Evolutionary conservation across 2,888 invertebrate genomes (phyloP), one percentile per base, ranked within the genome.

Genomic region (Melinaea marsaeus): DNA sequence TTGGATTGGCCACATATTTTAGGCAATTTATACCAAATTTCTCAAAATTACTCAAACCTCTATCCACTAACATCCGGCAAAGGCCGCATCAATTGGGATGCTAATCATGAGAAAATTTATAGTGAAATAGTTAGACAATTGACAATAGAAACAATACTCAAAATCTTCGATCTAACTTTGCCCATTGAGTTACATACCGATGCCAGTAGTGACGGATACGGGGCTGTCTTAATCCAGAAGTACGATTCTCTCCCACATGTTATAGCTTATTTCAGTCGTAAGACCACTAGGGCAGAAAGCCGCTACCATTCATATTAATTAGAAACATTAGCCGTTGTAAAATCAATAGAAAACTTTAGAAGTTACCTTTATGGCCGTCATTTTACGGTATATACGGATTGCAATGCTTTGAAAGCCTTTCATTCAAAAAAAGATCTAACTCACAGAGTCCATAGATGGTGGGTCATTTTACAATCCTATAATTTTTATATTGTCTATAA

Each of bases 381-480:
- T 3, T 67, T 67, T 32, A 46, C 6, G 5, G 64, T 64, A 3
- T 55, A 37, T 13, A 67, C 67, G 0, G 64, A 67, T 11, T 67
- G 66, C 33, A 67, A 67, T 55, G 59, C 66, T 1, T n/a, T 64
- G 2, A 64, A 61, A 34, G 65, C 68, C 0, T 70, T 74, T 2
- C 67, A 69, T 34, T 64, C 60, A 0, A 75, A 76, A 60, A 69
- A 45, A 2, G 71, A 78, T 13, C 54, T 77, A 6, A 71, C 69
- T 3, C 74, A 72, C 4, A 65, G 74, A 6, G 72, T 75, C 1
- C 70, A 74, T 51, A 62, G 75, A 0, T 76, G 74, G 74, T 76
- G 74, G 74, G 70, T 73, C 3, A 69, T 67, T 34, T 58, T 76
- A 45, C 70, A 70, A 45, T 60, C 70, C 3, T 69, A 61, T 33